Evolutionary conservation across 2,888 invertebrate species (phyloP).

Genomic region (Oxystoma pomonae): DNA sequence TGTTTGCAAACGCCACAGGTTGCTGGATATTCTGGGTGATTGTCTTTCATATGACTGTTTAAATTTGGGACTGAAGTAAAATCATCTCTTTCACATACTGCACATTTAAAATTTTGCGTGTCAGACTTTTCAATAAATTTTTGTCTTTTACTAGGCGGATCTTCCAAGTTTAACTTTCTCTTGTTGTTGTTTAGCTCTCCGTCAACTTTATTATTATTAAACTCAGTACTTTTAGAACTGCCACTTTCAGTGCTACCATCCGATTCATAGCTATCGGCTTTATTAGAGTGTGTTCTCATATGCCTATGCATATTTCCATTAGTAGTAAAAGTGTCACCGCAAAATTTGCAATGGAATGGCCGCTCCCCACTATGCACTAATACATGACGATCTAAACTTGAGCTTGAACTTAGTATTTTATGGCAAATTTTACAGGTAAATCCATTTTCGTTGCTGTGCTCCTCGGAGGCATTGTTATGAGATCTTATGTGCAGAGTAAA

Average conservation of each 20-base stretch:
- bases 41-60: conserved; percentile 61
- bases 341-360: conserved; percentile 74
- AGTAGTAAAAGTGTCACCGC: conserved; percentile 77
- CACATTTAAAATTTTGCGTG: conserved; percentile 51
- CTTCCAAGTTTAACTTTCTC: conserved; percentile 41
- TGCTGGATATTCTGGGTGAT: conserved; percentile 62
- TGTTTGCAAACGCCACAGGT: conserved; percentile 69
- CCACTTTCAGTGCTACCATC: conserved; percentile 50
- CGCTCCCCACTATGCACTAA: conserved; percentile 77
- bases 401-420: conserved; percentile 72
- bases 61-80: conserved; percentile 57
- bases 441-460: conserved; percentile 46
- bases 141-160: conserved; percentile 31
- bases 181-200: conserved; percentile 40
- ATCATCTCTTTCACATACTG: conserved; percentile 59
- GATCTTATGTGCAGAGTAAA: conserved; percentile 67
- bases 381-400: conserved; percentile 75
- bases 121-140: conserved; percentile 30
- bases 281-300: conserved; percentile 65
- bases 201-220: conserved; percentile 44
- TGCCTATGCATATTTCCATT: conserved; percentile 86
- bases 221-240: conserved; percentile 42
- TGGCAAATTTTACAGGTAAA: conserved; percentile 63
- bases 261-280: conserved; percentile 55
- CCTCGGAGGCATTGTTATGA: conserved; percentile 55